Conservation (phyloP, 2,888 invertebrate genomes). For the Apoda limacodes region DNA sequence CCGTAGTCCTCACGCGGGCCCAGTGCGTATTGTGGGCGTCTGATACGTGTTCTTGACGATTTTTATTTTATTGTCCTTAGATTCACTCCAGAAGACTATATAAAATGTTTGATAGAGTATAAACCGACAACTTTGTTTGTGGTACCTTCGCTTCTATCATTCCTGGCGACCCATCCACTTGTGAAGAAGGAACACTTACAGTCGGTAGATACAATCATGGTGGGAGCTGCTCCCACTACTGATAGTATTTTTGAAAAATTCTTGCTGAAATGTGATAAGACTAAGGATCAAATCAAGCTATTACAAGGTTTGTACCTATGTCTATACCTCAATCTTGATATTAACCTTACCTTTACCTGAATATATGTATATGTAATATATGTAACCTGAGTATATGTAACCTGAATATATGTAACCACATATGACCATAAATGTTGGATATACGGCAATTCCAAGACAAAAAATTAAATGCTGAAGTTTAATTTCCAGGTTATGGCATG, state of each 20-base stretch:
- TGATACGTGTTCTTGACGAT: too few species aligned
- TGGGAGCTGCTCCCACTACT: constrained; percentile 81
- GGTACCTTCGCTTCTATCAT: constrained; percentile 82
- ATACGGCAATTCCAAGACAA: too few species aligned
- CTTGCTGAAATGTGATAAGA: constrained; percentile 66
- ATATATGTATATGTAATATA: too few species aligned
- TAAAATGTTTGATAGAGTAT: constrained; percentile 72
- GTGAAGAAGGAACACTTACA: constrained; percentile 76
- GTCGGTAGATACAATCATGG: constrained; percentile 72
- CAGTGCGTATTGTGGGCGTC: too few species aligned
- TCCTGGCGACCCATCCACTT: constrained; percentile 78
- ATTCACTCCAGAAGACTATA: constrained; percentile 80
- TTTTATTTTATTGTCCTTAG: constrained; percentile 29
- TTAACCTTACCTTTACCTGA: too few species aligned
- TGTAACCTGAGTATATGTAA: too few species aligned
- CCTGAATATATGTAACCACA: too few species aligned
- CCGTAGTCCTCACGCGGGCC: too few species aligned
- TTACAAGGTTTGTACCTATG: constrained; percentile 57
- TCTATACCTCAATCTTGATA: too few species aligned
- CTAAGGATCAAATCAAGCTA: constrained; percentile 54
- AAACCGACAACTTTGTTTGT: constrained; percentile 74
- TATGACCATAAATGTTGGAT: too few species aligned
- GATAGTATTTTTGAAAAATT: constrained; percentile 74
- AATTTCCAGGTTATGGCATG: constrained; percentile 73
- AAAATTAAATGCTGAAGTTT: too few species aligned